A percentile compares a stretch with the other conserved stretches of the same genome.
Conservation (phyloP, 1,140 invertebrate species). For the Procambarus virginalis region DNA sequence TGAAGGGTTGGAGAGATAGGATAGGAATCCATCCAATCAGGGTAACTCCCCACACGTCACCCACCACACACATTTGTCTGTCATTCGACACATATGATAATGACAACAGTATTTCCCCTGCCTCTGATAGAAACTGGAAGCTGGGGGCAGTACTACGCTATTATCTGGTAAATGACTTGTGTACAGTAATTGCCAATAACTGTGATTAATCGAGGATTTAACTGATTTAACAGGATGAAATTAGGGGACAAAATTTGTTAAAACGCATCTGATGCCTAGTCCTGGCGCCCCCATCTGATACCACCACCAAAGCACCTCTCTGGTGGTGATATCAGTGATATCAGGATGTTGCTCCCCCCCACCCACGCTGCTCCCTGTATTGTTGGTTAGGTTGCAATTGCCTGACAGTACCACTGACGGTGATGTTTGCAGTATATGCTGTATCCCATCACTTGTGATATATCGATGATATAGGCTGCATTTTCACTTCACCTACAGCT, state of each 20-base stretch:
- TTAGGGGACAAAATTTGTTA: neutral
- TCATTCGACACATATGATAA: neutral
- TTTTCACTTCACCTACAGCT: no score
- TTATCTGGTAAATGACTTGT: neutral
- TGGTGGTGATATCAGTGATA: no score
- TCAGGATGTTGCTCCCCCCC: no score
- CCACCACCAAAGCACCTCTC: no score
- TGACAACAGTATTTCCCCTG: neutral
- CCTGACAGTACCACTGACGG: no score
- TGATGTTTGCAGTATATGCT: no score
- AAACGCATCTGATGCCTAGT: neutral
- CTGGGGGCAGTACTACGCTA: neutral
- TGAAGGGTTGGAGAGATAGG: neutral
- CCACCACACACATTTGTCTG: neutral
- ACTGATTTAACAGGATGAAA: neutral
- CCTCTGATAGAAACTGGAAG: neutral
- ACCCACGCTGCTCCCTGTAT: neutral
- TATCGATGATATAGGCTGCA: no score
- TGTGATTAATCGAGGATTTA: neutral
- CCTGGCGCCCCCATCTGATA: no score
- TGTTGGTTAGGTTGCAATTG: no score
- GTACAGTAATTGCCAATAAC: neutral
- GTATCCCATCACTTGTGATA: no score
- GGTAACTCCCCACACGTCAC: neutral
- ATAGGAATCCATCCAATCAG: neutral